phyloP scores from a whole-genome alignment of 2,888 invertebrate genomes.

The Portevinia maculata region DNA sequence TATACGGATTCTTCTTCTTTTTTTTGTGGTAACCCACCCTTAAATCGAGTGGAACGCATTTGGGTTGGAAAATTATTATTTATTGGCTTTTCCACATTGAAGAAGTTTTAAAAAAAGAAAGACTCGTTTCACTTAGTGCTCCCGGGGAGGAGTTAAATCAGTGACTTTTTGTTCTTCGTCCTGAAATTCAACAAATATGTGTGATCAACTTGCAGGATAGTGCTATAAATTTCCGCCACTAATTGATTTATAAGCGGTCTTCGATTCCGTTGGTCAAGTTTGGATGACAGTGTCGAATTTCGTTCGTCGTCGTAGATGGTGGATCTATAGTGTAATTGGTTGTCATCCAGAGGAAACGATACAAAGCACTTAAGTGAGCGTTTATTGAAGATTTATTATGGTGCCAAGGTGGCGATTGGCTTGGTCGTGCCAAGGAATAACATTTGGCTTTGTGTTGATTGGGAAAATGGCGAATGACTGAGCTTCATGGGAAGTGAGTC shows the following conservation, averaged over 20 bases:
- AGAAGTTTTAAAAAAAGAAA: slow-evolving; percentile 27
- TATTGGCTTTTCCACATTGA: slow-evolving; percentile 54
- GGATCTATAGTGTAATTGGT: slow-evolving; percentile 56
- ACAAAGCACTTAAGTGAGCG: slow-evolving; percentile 56
- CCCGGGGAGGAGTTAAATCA: slow-evolving; percentile 58
- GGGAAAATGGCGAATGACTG: background rate
- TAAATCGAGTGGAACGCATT: slow-evolving; percentile 72
- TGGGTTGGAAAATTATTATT: slow-evolving; percentile 70
- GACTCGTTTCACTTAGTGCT: slow-evolving; percentile 28
- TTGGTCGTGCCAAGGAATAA: slow-evolving; percentile 5
- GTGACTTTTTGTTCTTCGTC: slow-evolving; percentile 35
- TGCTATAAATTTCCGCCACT: slow-evolving; percentile 68
- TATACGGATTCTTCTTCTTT: slow-evolving; percentile 8
- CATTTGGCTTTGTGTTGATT: background rate
- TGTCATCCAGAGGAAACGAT: slow-evolving; percentile 53
- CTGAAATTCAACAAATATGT: slow-evolving; percentile 53
- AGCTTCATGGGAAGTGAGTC: too few relatives aligned
- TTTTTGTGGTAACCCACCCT: slow-evolving; percentile 52
- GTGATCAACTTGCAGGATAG: slow-evolving; percentile 59
- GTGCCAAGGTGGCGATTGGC: slow-evolving; percentile 61
- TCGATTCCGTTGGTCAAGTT: slow-evolving; percentile 63
- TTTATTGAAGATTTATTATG: slow-evolving; percentile 61
- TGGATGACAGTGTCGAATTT: slow-evolving; percentile 19
- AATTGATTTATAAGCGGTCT: slow-evolving; percentile 73
- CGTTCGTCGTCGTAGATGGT: background rate